Evolutionary conservation across 1,140 invertebrate genomes (phyloP).

Genomic region (Scaptomyza graminum): DNA sequence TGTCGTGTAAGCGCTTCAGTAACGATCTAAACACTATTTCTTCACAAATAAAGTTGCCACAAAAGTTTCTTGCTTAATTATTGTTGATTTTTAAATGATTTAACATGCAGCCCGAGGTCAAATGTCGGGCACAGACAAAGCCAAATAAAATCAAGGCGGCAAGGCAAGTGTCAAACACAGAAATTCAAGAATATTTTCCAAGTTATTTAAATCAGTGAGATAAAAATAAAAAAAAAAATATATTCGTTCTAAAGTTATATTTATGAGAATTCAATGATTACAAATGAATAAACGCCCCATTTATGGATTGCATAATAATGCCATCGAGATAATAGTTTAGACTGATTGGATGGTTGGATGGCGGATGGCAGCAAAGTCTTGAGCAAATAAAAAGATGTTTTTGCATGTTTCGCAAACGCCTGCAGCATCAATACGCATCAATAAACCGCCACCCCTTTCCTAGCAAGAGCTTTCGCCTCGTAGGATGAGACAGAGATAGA

Average conservation of each 20-base stretch:
- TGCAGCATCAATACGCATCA: slow-evolving; percentile 78
- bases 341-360: slow-evolving; percentile 33
- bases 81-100: slow-evolving; percentile 77
- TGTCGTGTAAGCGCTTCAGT: slow-evolving; percentile 62
- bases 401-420: slow-evolving; percentile 65
- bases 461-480: background rate
- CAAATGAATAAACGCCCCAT: no score
- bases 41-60: slow-evolving; percentile 41
- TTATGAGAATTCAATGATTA: no score
- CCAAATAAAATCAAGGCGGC: slow-evolving; percentile 46
- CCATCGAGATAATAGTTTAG: slow-evolving; percentile 38
- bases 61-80: slow-evolving; percentile 68
- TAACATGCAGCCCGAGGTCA: slow-evolving; percentile 51
- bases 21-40: slow-evolving; percentile 48
- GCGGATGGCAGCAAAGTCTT: slow-evolving; percentile 41
- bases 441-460: slow-evolving; percentile 14
- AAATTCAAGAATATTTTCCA: background rate
- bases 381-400: slow-evolving; percentile 70
- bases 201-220: no score
- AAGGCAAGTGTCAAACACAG: slow-evolving; percentile 53
- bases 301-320: slow-evolving; percentile 45
- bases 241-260: no score
- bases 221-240: no score
- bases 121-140: slow-evolving; percentile 52
- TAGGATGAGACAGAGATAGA: background rate